Evolutionary conservation across 53 echinoderm and acorn worm genomes (phyloP), one percentile per base, ranked within the genome.

Genomic region (Echinarachnius parma): DNA sequence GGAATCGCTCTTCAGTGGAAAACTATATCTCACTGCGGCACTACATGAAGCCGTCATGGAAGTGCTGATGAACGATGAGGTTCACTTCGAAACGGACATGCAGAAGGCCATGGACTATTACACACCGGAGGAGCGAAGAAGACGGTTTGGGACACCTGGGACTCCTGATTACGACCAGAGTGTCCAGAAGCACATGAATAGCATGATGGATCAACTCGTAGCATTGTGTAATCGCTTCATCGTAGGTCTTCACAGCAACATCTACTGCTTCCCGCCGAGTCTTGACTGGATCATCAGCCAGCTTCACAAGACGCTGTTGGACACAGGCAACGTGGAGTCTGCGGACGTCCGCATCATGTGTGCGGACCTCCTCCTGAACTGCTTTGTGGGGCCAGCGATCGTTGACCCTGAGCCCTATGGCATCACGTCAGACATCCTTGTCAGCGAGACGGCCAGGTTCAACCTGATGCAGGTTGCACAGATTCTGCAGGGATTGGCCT

Each of bases 391-490:
- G 45, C 95, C 95, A 1, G 95, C 90, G 9, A 91, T 95, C 34
- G 87, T 87, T 4, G 84, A 90, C 47, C 96, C 96, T 4, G 96
- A 95, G 30, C 90, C 96, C 52, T 87, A 87, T 26, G 96, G 96
- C 26, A 87, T 95, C 28, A 82, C 87, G 4, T 91, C 96, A 2
- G 96, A 95, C 65, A 87, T 95, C 29, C 70, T 95, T 59, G 91
- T 95, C 46, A 95, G 91, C 32, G 87, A 91, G 53, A 91, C 87
- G 4, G 96, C 96, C 2, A 78, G 96, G 64, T 89, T 86, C 58
- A 95, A 95, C 31, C 50, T 95, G 72, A 91, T 95, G 96, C 96
- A 95, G 49, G 90, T 95, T 3, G 96, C 88, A 22, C 87, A 91
- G 80, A 95, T 91, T 25, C 70, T 95, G 20, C 96, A 95, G 69